Evolutionary conservation across 2,888 invertebrate genomes (phyloP).

Genomic region (Diaperis boleti): DNA sequence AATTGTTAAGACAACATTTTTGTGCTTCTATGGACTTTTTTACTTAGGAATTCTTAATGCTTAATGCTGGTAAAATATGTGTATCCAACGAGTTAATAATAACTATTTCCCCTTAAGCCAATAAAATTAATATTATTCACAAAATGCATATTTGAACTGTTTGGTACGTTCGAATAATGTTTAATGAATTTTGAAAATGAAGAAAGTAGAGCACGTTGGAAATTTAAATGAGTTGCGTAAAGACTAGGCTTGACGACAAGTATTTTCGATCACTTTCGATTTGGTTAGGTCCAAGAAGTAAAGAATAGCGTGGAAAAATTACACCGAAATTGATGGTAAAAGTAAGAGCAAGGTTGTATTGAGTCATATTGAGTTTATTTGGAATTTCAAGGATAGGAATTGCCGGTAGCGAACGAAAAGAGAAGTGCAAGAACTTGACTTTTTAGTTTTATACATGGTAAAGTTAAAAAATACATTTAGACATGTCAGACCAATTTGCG

Average conservation of each 20-base stretch:
- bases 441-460: no score
- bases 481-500: no score
- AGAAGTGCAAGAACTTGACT: conserved; percentile 4
- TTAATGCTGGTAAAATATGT: no score
- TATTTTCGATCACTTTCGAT: not conserved
- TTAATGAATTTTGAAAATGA: conserved; percentile 18
- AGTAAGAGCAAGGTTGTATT: conserved; percentile 37
- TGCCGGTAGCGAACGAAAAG: conserved; percentile 11
- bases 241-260: conserved; percentile 3
- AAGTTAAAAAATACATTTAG: no score
- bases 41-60: no score
- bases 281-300: not conserved
- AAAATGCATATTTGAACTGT: no score
- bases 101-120: no score
- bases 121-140: no score
- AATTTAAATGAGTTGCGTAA: conserved; percentile 35
- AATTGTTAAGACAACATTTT: no score
- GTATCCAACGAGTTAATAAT: no score
- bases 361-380: not conserved
- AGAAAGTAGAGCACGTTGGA: conserved; percentile 36
- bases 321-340: conserved; percentile 27
- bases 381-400: conserved; percentile 25
- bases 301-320: conserved; percentile 14
- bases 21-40: no score
- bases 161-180: not conserved